These are phyloP conservation scores for Porites evermanni DNA, from an alignment of 92 coral and sea anemone species.

Conservation along the genomic window DNA sequence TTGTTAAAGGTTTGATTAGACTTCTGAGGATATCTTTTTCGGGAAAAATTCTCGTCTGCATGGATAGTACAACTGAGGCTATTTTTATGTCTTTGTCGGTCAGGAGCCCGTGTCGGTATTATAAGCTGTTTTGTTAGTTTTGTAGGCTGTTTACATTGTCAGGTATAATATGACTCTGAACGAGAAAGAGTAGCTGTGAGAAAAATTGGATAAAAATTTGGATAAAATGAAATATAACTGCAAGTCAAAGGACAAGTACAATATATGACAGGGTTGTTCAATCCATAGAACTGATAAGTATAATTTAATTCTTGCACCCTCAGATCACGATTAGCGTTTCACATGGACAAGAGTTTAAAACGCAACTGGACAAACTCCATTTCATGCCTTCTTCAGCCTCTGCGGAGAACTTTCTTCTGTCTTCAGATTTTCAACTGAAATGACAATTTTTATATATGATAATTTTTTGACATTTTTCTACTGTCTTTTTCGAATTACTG, in stretches of 20 bases:
- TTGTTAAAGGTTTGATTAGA: background rate
- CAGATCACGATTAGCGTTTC: background rate
- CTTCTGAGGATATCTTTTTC: background rate
- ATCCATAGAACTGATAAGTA: background rate
- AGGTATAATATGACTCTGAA: slow-evolving; percentile 2
- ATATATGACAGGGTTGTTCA: no score
- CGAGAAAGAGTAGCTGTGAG: background rate
- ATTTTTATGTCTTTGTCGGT: background rate
- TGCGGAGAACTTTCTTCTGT: no score
- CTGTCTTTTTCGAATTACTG: no score
- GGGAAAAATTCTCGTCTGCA: background rate
- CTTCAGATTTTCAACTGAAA: no score
- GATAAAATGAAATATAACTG: background rate
- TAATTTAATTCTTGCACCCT: background rate
- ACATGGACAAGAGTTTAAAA: background rate
- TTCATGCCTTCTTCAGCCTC: background rate
- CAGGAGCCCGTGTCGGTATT: background rate
- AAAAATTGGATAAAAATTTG: slow-evolving; percentile 8
- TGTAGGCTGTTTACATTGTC: slow-evolving; percentile 19
- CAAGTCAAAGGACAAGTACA: no score
- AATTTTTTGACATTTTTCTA: no score
- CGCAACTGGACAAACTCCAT: background rate
- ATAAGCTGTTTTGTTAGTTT: slow-evolving; percentile 3
- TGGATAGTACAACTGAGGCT: background rate
- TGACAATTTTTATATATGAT: no score